These are phyloP conservation scores for Ceratosolen fusciceps DNA, from an alignment of 1,140 invertebrate species.

Conservation along the genomic window DNA sequence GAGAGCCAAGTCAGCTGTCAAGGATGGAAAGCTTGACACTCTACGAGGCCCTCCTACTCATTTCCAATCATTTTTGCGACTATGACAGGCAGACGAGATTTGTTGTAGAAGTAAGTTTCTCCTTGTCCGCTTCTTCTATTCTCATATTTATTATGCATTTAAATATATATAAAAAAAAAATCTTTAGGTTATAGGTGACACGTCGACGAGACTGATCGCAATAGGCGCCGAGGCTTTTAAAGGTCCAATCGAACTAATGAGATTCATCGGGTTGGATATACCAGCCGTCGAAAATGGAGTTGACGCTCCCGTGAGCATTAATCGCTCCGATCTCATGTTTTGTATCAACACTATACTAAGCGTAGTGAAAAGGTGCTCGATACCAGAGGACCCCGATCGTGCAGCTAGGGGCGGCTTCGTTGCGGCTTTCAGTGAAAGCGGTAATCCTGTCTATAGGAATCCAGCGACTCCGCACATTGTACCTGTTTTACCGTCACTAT, in stretches of 20 bases:
- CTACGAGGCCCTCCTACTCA: slow-evolving; percentile 82
- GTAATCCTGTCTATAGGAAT: slow-evolving; percentile 86
- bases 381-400: slow-evolving; percentile 85
- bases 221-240: slow-evolving; percentile 74
- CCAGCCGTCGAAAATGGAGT: slow-evolving; percentile 76
- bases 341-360: slow-evolving; percentile 84
- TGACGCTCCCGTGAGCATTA: slow-evolving; percentile 75
- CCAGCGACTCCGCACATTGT: slow-evolving; percentile 87
- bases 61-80: slow-evolving; percentile 91
- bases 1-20: slow-evolving; percentile 77
- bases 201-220: slow-evolving; percentile 75
- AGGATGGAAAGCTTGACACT: slow-evolving; percentile 88
- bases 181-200: slow-evolving; percentile 74
- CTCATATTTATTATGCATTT: no score
- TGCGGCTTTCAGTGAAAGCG: slow-evolving; percentile 79
- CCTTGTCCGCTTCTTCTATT: background rate
- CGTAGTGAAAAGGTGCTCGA: slow-evolving; percentile 87
- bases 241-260: slow-evolving; percentile 79
- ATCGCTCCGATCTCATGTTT: slow-evolving; percentile 76
- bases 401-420: slow-evolving; percentile 87
- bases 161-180: no score
- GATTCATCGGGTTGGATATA: slow-evolving; percentile 83
- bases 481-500: slow-evolving; percentile 82
- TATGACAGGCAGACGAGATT: slow-evolving; percentile 88
- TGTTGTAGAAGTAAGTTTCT: slow-evolving; percentile 78